Evolutionary conservation across 2,888 invertebrate genomes (phyloP).

Genomic region (Corythucha ciliata): DNA sequence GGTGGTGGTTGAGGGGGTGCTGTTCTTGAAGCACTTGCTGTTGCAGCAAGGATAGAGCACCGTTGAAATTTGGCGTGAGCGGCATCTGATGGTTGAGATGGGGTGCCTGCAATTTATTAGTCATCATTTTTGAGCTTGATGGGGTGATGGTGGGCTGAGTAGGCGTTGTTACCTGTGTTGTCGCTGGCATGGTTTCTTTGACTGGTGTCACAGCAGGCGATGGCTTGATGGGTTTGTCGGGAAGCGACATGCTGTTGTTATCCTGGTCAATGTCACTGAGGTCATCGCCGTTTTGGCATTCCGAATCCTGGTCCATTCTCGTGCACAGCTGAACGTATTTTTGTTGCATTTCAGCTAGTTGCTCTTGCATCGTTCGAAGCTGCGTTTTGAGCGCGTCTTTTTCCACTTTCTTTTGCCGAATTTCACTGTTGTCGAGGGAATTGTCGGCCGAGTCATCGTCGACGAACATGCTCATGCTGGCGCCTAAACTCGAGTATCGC

Average conservation of each 20-base stretch:
- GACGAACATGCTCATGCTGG: constrained; percentile 48
- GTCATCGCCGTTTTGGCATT: constrained; percentile 58
- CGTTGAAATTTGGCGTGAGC: constrained; percentile 39
- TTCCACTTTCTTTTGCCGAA: constrained; percentile 75
- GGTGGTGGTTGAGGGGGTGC: constrained; percentile 39
- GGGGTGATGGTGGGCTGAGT: constrained; percentile 41
- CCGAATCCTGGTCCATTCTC: constrained; percentile 55
- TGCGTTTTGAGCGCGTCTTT: constrained; percentile 79
- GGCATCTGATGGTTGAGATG: constrained; percentile 36
- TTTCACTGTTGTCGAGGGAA: constrained; percentile 63
- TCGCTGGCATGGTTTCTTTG: constrained; percentile 36
- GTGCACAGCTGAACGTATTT: constrained; percentile 80
- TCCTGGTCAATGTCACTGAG: constrained; percentile 60
- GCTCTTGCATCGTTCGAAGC: constrained; percentile 76
- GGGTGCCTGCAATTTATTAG: constrained; percentile 49
- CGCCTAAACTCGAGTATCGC: constrained; percentile 50
- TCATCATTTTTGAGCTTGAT: constrained; percentile 49
- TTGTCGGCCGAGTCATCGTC: constrained; percentile 66
- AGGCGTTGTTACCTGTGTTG: constrained; percentile 45
- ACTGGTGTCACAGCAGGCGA: constrained; percentile 35
- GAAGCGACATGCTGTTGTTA: constrained; percentile 41
- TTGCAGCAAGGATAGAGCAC: constrained; percentile 36
- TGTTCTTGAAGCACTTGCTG: constrained; percentile 43
- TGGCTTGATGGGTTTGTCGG: constrained; percentile 42
- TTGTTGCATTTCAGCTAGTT: constrained; percentile 83